A percentile compares a stretch with the other conserved stretches of the same genome.
Conservation (phyloP, 2,888 invertebrate species). For the Agrotis exclamationis region DNA sequence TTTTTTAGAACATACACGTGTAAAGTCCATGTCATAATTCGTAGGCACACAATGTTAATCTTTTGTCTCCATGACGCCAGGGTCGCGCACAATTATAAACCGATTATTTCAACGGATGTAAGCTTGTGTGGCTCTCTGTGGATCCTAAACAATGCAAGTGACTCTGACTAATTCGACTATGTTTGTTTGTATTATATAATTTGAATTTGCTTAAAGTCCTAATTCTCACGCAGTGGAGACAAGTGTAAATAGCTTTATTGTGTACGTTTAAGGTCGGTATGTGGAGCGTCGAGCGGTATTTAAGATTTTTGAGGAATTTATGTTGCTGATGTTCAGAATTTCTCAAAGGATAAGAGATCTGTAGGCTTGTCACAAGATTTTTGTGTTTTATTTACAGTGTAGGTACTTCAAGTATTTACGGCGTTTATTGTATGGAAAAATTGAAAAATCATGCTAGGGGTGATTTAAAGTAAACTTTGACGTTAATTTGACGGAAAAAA, state of each 20-base stretch:
- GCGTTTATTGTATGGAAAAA: too few relatives aligned
- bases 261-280: conserved; percentile 29
- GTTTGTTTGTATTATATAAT: conserved; percentile 62
- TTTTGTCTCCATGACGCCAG: conserved; percentile 67
- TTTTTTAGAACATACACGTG: conserved; percentile 7
- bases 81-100: conserved; percentile 76
- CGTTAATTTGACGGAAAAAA: too few relatives aligned
- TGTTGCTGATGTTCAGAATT: not conserved
- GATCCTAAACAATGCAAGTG: conserved; percentile 62
- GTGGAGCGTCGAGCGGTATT: conserved; percentile 34
- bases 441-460: too few relatives aligned
- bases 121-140: conserved; percentile 22
- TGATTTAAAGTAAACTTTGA: too few relatives aligned
- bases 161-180: conserved; percentile 46
- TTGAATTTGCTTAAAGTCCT: conserved; percentile 59
- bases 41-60: conserved; percentile 64
- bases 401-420: too few relatives aligned
- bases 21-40: conserved; percentile 58
- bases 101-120: conserved; percentile 74
- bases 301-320: conserved; percentile 3
- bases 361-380: too few relatives aligned
- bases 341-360: too few relatives aligned
- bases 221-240: conserved; percentile 58
- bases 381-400: too few relatives aligned
- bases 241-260: conserved; percentile 39